Percentiles rank a stretch among this genome's conserved stretches.
Evolutionary conservation across 2,888 invertebrate species (phyloP).

Genomic region (Drosophila anomalata): DNA sequence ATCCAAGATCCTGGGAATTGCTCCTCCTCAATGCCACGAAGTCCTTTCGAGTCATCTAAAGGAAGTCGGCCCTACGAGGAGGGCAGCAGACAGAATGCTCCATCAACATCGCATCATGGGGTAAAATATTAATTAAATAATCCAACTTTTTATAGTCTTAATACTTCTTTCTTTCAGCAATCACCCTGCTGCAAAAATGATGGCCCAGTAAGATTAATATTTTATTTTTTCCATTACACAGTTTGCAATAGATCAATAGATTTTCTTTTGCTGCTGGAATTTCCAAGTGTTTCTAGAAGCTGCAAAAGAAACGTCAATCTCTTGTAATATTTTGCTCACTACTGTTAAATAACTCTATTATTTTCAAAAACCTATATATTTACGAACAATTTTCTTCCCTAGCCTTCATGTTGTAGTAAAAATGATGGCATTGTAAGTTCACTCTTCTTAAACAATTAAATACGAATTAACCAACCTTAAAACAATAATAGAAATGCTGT

Average conservation of each 20-base stretch:
- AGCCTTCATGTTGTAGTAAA: not conserved
- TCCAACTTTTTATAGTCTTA: not conserved
- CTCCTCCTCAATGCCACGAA: conserved; percentile 11
- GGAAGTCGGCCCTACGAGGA: not conserved
- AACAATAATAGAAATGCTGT: not conserved
- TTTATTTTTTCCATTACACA: too few species aligned
- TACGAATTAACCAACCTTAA: not conserved
- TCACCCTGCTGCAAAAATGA: conserved; percentile 4
- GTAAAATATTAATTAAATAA: not conserved
- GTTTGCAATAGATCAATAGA: too few species aligned
- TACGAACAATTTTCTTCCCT: not conserved
- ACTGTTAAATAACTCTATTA: not conserved
- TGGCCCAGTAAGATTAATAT: not conserved
- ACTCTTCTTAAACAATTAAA: not conserved
- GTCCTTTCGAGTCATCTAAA: not conserved
- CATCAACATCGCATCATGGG: not conserved
- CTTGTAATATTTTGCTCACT: too few species aligned
- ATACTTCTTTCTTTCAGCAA: not conserved
- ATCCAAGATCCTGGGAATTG: not conserved
- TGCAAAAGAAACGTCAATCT: too few species aligned
- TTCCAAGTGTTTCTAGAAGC: too few species aligned
- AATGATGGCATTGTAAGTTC: not conserved
- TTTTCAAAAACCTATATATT: not conserved
- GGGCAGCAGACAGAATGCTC: conserved; percentile 9
- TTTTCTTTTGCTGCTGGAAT: too few species aligned